These are phyloP conservation scores for Acanthiza pusilla DNA, from an alignment of 2,797 vertebrate species.

Conservation along the genomic window DNA sequence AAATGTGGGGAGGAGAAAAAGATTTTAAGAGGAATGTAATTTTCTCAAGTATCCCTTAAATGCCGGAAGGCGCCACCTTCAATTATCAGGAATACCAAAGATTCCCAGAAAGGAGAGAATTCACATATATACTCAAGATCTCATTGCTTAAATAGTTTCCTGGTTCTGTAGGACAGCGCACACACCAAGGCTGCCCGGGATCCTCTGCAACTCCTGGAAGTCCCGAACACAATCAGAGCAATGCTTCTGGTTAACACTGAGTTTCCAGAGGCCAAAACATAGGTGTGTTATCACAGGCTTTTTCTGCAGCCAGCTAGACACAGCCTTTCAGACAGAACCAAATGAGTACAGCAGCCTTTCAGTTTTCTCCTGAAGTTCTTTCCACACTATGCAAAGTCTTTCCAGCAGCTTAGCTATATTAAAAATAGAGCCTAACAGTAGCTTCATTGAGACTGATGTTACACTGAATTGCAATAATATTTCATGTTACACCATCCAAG, in stretches of 20 bases:
- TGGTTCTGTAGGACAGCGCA: neutral
- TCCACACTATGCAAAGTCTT: neutral
- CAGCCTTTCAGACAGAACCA: neutral
- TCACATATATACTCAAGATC: neutral
- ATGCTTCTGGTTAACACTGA: neutral
- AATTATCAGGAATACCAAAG: neutral
- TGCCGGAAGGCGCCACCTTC: neutral
- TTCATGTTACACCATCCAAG: neutral
- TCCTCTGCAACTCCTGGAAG: neutral
- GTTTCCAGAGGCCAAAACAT: neutral
- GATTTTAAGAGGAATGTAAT: neutral
- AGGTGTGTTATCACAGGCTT: neutral
- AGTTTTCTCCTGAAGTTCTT: neutral
- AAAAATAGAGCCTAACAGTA: slow-evolving; percentile 16
- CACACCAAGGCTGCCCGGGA: neutral
- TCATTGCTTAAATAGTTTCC: neutral
- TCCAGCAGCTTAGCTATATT: neutral
- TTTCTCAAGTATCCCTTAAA: slow-evolving; percentile 35
- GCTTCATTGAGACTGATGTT: slow-evolving; percentile 4
- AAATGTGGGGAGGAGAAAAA: neutral
- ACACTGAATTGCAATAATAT: neutral
- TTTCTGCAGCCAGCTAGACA: neutral
- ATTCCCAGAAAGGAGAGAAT: neutral
- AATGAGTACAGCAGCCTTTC: neutral
- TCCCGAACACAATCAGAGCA: neutral